phyloP scores from a whole-genome alignment of 2,888 invertebrate genomes.

The Phrixothrix hirtus region DNA sequence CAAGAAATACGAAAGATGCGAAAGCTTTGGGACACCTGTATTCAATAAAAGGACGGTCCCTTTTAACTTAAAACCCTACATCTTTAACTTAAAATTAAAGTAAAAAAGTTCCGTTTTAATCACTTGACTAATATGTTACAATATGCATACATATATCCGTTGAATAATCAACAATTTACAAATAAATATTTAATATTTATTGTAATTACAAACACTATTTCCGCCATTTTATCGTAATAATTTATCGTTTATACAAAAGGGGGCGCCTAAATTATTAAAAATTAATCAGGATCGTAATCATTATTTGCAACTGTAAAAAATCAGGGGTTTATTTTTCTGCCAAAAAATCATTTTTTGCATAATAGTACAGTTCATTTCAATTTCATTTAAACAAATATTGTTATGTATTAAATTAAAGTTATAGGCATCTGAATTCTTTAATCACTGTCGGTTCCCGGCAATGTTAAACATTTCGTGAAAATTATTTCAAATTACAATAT shows the following conservation, averaged over 20 bases:
- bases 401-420: too few relatives aligned
- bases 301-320: too few relatives aligned
- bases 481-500: too few relatives aligned
- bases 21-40: constrained; percentile 27
- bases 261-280: too few relatives aligned
- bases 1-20: constrained; percentile 8
- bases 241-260: constrained; percentile 1
- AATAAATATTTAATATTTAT: constrained; percentile 22
- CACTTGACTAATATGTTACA: neutral
- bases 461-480: too few relatives aligned
- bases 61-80: constrained; percentile 17
- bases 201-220: constrained; percentile 42
- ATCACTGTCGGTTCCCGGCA: too few relatives aligned
- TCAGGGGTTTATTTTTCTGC: too few relatives aligned
- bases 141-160: neutral
- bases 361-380: too few relatives aligned
- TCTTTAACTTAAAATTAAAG: constrained; percentile 8
- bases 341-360: too few relatives aligned
- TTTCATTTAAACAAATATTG: too few relatives aligned
- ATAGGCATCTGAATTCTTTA: too few relatives aligned
- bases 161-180: neutral
- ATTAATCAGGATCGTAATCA: too few relatives aligned
- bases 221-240: constrained; percentile 39
- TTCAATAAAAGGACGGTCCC: constrained; percentile 21
- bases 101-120: neutral